Percentiles rank a stretch among this genome's conserved stretches.
phyloP scores from a whole-genome alignment of 2,797 vertebrate genomes.

The Novumbra hubbsi region DNA sequence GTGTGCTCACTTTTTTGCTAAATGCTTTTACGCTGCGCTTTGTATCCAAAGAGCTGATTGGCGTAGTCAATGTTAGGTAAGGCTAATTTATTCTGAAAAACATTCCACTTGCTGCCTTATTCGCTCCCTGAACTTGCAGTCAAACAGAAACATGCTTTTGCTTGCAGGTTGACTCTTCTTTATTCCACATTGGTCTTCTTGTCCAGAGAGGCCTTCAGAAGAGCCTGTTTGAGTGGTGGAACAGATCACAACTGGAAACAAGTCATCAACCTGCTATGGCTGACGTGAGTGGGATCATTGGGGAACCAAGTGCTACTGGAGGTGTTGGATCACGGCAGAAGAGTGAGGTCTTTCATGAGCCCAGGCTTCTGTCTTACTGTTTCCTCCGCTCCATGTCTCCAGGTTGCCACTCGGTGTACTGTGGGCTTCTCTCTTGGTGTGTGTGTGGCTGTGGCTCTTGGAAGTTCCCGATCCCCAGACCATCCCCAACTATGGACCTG shows the following conservation, averaged over 20 bases:
- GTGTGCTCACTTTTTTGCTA: conserved; percentile 86
- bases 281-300: conserved; percentile 79
- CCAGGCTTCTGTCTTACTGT: conserved; percentile 33
- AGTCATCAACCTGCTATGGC: conserved; percentile 90
- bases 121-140: conserved; percentile 5
- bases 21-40: conserved; percentile 95
- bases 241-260: conserved; percentile 86
- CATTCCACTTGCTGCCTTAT: not conserved
- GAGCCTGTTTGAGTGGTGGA: conserved; percentile 87
- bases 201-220: conserved; percentile 93
- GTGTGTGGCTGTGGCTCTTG: conserved; percentile 88
- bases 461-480: conserved; percentile 82
- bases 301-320: conserved; percentile 65
- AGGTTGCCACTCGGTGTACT: conserved; percentile 88
- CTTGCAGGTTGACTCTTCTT: conserved; percentile 82
- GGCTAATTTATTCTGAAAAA: not conserved
- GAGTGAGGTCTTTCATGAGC: conserved; percentile 75
- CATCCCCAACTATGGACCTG: conserved; percentile 85
- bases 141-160: conserved; percentile 11
- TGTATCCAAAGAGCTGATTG: conserved; percentile 90
- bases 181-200: conserved; percentile 91
- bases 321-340: conserved; percentile 53
- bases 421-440: conserved; percentile 83
- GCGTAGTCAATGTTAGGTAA: conserved; percentile 94
- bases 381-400: conserved; percentile 1